Conservation (phyloP, 2,113 vertebrate species). For the Cyanistes caeruleus region DNA sequence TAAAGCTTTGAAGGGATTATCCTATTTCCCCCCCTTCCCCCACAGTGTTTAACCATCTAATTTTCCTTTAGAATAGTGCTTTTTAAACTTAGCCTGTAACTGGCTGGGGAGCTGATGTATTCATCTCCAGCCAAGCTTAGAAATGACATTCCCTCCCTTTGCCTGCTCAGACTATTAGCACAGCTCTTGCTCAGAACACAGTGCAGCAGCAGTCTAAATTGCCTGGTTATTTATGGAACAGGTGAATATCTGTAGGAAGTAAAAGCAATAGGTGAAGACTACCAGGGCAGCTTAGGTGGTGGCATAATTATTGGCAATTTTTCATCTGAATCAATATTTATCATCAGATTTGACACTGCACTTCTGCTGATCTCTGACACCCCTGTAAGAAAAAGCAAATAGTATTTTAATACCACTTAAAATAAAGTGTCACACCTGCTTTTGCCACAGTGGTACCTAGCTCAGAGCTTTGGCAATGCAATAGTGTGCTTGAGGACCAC, state of each 20-base stretch:
- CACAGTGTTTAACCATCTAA: constrained; percentile 31
- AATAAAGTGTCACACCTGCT: background rate
- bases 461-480: background rate
- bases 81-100: constrained; percentile 40
- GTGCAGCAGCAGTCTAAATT: constrained; percentile 13
- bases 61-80: constrained; percentile 53
- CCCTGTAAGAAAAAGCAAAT: background rate
- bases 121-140: constrained; percentile 57
- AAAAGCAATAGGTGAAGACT: background rate
- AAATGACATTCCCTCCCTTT: constrained; percentile 36
- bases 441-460: background rate
- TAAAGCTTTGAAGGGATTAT: constrained; percentile 68
- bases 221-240: constrained; percentile 40
- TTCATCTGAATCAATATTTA: background rate
- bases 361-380: background rate
- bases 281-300: background rate
- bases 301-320: background rate
- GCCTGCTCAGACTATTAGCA: constrained; percentile 35
- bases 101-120: constrained; percentile 44
- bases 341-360: background rate
- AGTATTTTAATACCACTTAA: background rate
- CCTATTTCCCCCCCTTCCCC: background rate
- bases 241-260: background rate
- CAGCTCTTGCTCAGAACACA: background rate
- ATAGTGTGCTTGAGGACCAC: background rate